Evolutionary conservation across 2,888 invertebrate species (phyloP), one percentile per base, ranked within the genome.

Genomic region (Ectropis crepuscularia): DNA sequence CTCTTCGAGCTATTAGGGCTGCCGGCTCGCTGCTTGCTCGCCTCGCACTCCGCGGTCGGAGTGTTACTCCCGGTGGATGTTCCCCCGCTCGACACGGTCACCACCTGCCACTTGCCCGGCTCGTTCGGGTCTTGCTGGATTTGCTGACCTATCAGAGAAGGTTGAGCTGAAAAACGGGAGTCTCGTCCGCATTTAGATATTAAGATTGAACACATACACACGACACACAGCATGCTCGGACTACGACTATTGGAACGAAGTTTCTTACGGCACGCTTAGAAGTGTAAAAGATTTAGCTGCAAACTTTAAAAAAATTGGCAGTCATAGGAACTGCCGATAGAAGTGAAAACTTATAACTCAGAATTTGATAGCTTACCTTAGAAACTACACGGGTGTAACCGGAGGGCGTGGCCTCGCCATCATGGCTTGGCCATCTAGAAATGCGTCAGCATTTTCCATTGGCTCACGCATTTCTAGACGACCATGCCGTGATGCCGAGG

Each of bases 81-180:
- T 11, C 51, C 72, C 0, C 69, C 75, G 39, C 78, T 77, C 2
- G 75, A 85, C 38, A 90, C 85, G 0, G 86, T 87, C 62, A 96
- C 94, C 63, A 96, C 95, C 80, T 97, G 97, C 97, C 97, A 97
- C 84, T 97, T 97, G 70, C 95, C 95, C 0, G 97, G 96, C 83
- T 97, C 97, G 73, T 94, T 95, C 0, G 97, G 96, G 77, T 97
- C 97, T 78, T 97, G 96, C 77, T 97, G 97, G 68, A 97, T 94
- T 79, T 96, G 96, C 74, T 96, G 95, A 0, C 94, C 95, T 82
- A 83, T 12, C 39, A 54, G 41, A 53, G 38, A 67, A 58, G 49
- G 58, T 58, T 61, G 54, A 39, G 53, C 64, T 65, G 64, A 60
- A 65, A 65, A 60, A 65, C 47, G 57, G 53, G 53, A 65, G 28